These are phyloP conservation scores for Haliclona indistincta DNA, from an alignment of 37 sponge, comb jelly and placozoan genomes.

Conservation along the genomic window DNA sequence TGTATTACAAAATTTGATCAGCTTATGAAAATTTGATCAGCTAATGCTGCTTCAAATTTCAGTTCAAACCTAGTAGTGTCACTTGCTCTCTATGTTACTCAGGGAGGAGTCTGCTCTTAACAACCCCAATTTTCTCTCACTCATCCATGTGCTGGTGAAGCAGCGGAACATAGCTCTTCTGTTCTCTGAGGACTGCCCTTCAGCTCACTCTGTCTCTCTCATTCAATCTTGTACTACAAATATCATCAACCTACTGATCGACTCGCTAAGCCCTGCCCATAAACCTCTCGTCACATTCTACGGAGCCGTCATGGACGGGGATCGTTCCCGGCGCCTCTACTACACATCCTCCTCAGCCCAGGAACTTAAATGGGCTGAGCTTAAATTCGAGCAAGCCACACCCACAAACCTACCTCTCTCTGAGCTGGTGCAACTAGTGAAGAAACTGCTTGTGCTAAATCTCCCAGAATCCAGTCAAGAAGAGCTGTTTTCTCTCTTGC, in stretches of 20 bases:
- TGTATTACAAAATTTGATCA: too few relatives aligned
- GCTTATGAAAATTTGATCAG: too few relatives aligned
- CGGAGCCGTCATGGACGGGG: constrained; percentile 46
- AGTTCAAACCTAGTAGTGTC: not conserved
- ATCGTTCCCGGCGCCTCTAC: constrained; percentile 9
- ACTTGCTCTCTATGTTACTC: not conserved
- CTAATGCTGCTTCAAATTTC: too few relatives aligned
- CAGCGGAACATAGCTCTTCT: not conserved
- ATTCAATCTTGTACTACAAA: not conserved
- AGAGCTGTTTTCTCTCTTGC: not conserved
- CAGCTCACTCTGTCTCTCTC: not conserved
- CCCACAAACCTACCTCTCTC: not conserved
- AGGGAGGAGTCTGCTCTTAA: not conserved
- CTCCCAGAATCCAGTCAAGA: not conserved
- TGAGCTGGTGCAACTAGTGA: constrained; percentile 23
- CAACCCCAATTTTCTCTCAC: not conserved
- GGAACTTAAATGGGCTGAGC: constrained; percentile 24
- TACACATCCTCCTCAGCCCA: not conserved
- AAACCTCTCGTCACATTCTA: constrained; percentile 1
- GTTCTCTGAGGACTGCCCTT: not conserved
- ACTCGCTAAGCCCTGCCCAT: not conserved
- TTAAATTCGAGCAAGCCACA: not conserved
- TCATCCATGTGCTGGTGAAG: not conserved
- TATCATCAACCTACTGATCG: not conserved
- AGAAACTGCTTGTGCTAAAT: not conserved